Evolutionary conservation across 2,888 invertebrate species (phyloP).

Genomic region (Chrysopilus asiliformis): DNA sequence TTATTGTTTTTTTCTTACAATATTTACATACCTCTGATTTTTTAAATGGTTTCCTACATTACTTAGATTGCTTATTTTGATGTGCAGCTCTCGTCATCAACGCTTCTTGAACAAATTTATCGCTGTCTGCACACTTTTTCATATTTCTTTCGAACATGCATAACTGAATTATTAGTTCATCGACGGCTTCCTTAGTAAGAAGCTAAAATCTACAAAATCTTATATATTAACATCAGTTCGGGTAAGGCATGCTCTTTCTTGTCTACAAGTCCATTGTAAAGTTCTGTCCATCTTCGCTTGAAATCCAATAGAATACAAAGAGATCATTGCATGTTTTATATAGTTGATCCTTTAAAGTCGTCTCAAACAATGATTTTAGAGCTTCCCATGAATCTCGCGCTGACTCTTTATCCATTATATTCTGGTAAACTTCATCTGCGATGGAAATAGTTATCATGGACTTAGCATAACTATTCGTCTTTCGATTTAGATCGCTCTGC

Average conservation of each 20-base stretch:
- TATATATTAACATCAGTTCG: conserved; percentile 20
- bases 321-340: conserved; percentile 24
- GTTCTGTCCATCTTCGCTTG: conserved; percentile 19
- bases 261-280: conserved; percentile 20
- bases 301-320: conserved; percentile 22
- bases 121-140: conserved; percentile 5
- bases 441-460: conserved; percentile 23
- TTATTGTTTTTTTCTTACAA: conserved; percentile 14
- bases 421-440: conserved; percentile 23
- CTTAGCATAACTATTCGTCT: conserved; percentile 26
- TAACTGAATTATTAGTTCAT: conserved; percentile 8
- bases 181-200: conserved; percentile 18
- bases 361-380: conserved; percentile 18
- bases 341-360: conserved; percentile 23
- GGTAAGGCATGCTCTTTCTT: conserved; percentile 17
- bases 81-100: too few species aligned
- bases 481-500: conserved; percentile 18
- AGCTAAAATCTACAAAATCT: conserved; percentile 19
- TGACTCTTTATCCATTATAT: conserved; percentile 25
- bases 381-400: conserved; percentile 22
- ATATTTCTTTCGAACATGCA: conserved; percentile 4
- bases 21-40: conserved; percentile 10
- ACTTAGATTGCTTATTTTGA: too few species aligned
- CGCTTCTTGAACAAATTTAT: too few species aligned
- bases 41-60: too few species aligned